Evolutionary conservation across 2,113 vertebrate genomes (phyloP).

Genomic region (Toxotes chatareus): DNA sequence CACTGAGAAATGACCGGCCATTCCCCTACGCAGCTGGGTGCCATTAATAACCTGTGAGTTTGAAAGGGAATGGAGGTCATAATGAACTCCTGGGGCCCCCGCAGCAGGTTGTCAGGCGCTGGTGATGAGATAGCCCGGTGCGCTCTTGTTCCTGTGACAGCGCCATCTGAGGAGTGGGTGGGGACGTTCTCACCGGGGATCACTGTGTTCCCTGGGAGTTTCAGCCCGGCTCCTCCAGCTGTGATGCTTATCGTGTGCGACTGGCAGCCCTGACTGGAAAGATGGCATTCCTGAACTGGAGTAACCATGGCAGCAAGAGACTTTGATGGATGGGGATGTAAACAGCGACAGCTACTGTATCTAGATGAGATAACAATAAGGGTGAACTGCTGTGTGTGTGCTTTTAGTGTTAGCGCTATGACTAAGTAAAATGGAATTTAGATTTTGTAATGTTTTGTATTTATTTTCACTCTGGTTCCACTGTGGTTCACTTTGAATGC

Average conservation of each 20-base stretch:
- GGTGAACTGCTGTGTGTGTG: not conserved
- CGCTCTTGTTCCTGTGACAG: not conserved
- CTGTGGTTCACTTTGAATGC: conserved; percentile 36
- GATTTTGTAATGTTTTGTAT: conserved; percentile 24
- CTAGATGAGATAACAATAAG: not conserved
- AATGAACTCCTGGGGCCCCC: conserved; percentile 2
- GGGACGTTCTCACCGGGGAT: conserved; percentile 19
- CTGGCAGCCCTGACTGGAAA: conserved; percentile 51
- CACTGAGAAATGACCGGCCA: not conserved
- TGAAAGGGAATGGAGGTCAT: conserved; percentile 43
- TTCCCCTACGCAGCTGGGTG: conserved; percentile 10
- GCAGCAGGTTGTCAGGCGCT: not conserved
- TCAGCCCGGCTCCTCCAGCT: not conserved
- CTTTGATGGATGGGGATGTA: not conserved
- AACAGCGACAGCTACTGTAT: not conserved
- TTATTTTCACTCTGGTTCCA: conserved; percentile 43
- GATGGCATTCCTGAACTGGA: conserved; percentile 69
- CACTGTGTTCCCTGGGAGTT: conserved; percentile 22
- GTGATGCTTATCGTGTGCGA: conserved; percentile 2
- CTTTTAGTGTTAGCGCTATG: conserved; percentile 36
- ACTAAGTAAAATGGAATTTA: not conserved
- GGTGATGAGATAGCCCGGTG: not conserved
- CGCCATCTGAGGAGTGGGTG: conserved; percentile 24
- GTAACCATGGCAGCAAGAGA: conserved; percentile 12
- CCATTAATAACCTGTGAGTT: conserved; percentile 34